Evolutionary conservation across 2,113 vertebrate species (phyloP), one percentile per base, ranked within the genome.

Genomic region (Scatophagus argus): DNA sequence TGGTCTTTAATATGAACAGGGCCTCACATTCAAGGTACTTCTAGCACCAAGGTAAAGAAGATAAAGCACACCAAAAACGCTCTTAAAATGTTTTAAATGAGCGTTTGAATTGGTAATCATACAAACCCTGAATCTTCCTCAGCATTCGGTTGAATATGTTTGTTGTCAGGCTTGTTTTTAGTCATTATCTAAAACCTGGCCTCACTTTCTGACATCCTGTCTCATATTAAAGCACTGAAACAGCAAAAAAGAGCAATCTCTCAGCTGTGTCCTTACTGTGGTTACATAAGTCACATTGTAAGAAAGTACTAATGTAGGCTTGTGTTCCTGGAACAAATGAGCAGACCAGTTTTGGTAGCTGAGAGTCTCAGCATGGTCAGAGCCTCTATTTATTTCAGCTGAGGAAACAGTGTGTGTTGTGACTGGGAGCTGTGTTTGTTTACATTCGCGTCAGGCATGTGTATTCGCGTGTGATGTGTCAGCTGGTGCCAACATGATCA

Each of bases 371-470:
- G 65, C 25, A 19, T 81, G 74, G 55, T 1, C 19, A 3, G 23
- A 21, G 65, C 72, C 65, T 47, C 6, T 84, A 8, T 82, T 82
- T 77, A 44, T 59, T 54, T 87, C 87, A 86, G 68, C 87, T 89
- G 85, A 83, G 64, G 78, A 87, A 88, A 88, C 79, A 82, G 38
- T 67, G 54, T 34, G 63, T 79, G 79, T 82, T 74, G 62, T 68
- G 83, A 78, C 47, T 77, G 76, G 75, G 29, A 81, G 73, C 68
- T 60, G 51, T 79, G 83, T 89, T 87, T 86, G 76, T 87, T 86
- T 81, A 63, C 62, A 31, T 44, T 72, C 63, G 14, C 34, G 6
- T 74, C 82, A 81, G 81, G 74, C 85, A 66, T 75, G 77, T 88
- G 77, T 59, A 43, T 79, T 58, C 59, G 65, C 46, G 14, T 84